Percentiles rank a stretch among this genome's conserved stretches.
Evolutionary conservation across 1,140 invertebrate genomes (phyloP).

Genomic region (Theocolax elegans): DNA sequence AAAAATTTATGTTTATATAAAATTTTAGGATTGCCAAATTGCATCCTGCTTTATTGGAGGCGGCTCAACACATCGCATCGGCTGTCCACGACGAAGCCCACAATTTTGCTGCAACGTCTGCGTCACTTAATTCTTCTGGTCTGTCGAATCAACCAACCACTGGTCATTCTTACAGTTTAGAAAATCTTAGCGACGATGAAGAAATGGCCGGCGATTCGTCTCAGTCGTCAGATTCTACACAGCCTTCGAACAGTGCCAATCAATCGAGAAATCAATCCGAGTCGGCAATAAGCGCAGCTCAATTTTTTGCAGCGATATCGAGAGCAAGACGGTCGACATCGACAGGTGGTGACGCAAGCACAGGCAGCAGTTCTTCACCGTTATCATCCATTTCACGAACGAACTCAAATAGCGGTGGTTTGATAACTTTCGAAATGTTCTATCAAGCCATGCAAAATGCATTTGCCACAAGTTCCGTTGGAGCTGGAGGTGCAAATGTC

Average conservation of each 20-base stretch:
- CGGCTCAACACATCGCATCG: slow-evolving; percentile 67
- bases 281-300: slow-evolving; percentile 65
- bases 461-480: slow-evolving; percentile 54
- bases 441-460: slow-evolving; percentile 70
- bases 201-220: slow-evolving; percentile 70
- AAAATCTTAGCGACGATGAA: slow-evolving; percentile 70
- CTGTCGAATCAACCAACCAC: slow-evolving; percentile 53
- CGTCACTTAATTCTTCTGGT: slow-evolving; percentile 46
- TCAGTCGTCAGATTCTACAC: slow-evolving; percentile 64
- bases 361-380: slow-evolving; percentile 34
- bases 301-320: slow-evolving; percentile 67
- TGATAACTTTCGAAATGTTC: slow-evolving; percentile 72
- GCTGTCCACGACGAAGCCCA: slow-evolving; percentile 68
- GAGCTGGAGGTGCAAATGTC: slow-evolving; percentile 41
- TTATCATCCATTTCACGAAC: slow-evolving; percentile 47
- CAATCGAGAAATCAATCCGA: slow-evolving; percentile 49
- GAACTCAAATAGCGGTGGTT: slow-evolving; percentile 47
- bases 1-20: background rate
- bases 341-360: slow-evolving; percentile 25
- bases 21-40: slow-evolving; percentile 62
- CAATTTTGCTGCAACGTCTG: slow-evolving; percentile 49
- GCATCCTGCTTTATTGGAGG: slow-evolving; percentile 68
- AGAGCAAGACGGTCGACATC: slow-evolving; percentile 54
- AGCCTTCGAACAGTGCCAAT: slow-evolving; percentile 50
- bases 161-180: slow-evolving; percentile 66